Evolutionary conservation across 2,888 invertebrate species (phyloP).

Genomic region (Crematogaster levior): DNA sequence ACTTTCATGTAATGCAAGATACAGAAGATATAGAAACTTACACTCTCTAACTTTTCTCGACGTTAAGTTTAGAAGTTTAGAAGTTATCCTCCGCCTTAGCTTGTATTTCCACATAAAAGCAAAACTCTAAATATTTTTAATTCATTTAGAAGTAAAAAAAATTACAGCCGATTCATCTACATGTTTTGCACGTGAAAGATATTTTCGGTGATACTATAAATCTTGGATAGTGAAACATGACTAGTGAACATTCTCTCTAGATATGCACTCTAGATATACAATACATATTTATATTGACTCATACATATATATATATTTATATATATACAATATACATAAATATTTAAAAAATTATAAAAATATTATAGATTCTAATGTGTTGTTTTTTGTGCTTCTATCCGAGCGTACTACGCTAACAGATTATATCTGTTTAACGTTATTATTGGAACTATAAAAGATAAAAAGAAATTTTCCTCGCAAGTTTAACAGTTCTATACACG

Average conservation of each 20-base stretch:
- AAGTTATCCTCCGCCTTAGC: not conserved
- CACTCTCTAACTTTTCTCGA: not conserved
- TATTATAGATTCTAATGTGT: conserved; percentile 7
- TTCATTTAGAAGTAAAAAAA: not conserved
- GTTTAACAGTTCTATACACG: not conserved
- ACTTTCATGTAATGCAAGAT: not conserved
- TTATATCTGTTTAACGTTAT: not conserved
- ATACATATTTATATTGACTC: too few relatives aligned
- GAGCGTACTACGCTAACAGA: not conserved
- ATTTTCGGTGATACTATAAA: not conserved
- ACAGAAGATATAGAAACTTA: not conserved
- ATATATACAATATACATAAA: too few relatives aligned
- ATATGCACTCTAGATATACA: too few relatives aligned
- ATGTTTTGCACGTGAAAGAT: not conserved
- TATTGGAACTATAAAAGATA: not conserved
- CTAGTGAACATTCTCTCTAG: too few relatives aligned
- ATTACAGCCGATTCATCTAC: not conserved
- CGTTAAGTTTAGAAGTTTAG: not conserved
- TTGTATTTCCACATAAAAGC: not conserved
- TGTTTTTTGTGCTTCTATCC: not conserved
- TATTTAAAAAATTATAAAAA: not conserved
- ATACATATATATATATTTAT: too few relatives aligned
- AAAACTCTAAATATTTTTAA: not conserved
- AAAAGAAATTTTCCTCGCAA: not conserved
- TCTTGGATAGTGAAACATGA: too few relatives aligned